These are phyloP conservation scores for Mustelus asterias DNA, from an alignment of 2,113 vertebrate genomes.

Conservation along the genomic window DNA sequence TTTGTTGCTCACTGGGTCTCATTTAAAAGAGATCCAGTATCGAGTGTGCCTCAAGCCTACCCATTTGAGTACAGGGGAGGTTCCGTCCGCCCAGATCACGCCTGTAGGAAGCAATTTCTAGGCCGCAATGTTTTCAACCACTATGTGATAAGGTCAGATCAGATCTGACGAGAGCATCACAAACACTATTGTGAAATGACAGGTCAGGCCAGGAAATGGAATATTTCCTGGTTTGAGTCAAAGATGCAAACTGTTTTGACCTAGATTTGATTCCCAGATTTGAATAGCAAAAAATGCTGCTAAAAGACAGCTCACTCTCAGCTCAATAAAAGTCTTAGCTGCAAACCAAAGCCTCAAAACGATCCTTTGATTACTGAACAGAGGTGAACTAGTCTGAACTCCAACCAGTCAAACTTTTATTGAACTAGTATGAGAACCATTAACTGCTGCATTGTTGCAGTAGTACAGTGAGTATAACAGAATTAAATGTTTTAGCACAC, in stretches of 20 bases:
- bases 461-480: neutral
- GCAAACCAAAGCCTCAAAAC: neutral
- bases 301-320: neutral
- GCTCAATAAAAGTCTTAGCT: neutral
- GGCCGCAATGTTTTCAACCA: neutral
- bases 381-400: neutral
- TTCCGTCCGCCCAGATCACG: neutral
- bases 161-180: neutral
- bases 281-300: neutral
- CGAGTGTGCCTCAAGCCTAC: neutral
- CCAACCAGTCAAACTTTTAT: conserved; percentile 11
- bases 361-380: neutral
- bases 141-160: neutral
- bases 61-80: neutral
- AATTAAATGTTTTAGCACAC: neutral
- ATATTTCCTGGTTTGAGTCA: conserved; percentile 34
- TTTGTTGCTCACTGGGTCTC: neutral
- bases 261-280: conserved; percentile 33
- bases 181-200: conserved; percentile 15
- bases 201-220: conserved; percentile 38
- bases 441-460: neutral
- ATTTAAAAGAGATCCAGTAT: neutral
- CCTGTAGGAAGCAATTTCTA: neutral
- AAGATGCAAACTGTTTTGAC: conserved; percentile 22
- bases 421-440: neutral